These are phyloP conservation scores for Hydropotes inermis DNA, from an alignment of 2,113 vertebrate species.

Conservation along the genomic window DNA sequence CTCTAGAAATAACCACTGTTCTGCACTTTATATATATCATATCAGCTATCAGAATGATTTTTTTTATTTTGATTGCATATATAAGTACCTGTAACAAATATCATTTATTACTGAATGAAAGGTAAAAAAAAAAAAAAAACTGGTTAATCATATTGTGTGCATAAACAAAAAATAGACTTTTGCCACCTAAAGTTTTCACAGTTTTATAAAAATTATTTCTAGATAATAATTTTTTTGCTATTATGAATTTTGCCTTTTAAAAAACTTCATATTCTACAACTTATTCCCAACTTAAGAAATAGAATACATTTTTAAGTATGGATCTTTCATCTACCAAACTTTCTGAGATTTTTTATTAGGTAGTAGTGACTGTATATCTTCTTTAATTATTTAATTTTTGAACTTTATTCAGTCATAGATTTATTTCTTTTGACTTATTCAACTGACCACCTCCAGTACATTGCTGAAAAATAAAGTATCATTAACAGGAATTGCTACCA, in stretches of 20 bases:
- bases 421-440: conserved; percentile 8
- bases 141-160: neutral
- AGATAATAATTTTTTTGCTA: neutral
- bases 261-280: neutral
- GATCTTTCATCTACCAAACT: neutral
- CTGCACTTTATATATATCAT: neutral
- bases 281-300: neutral
- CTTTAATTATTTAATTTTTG: neutral
- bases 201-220: neutral
- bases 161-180: neutral
- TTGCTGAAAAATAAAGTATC: neutral
- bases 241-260: neutral
- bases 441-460: neutral
- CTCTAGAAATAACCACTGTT: neutral
- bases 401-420: neutral
- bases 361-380: neutral
- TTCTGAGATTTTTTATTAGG: neutral
- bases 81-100: neutral
- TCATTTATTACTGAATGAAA: neutral
- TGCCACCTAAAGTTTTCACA: neutral
- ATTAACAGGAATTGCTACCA: neutral
- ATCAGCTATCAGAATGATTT: neutral
- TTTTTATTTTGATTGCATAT: neutral
- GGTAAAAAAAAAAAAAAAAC: neutral
- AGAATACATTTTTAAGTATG: neutral